Conservation (phyloP, 2,113 vertebrate genomes). For the Campylomormyrus numenius region DNA sequence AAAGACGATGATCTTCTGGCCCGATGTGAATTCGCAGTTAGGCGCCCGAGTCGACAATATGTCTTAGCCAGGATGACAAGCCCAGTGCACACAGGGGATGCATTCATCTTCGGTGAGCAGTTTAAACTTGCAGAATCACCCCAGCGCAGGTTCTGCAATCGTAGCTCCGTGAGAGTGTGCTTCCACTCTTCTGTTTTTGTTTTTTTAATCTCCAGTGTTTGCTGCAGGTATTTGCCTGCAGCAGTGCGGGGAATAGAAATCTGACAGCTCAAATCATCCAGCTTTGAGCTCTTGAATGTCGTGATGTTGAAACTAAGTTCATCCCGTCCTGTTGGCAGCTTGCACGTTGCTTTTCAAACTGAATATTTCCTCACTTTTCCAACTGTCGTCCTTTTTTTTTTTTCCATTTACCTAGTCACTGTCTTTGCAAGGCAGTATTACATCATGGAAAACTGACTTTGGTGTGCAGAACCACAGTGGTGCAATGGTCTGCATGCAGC, state of each 20-base stretch:
- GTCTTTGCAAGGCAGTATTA: background rate
- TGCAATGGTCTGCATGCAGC: background rate
- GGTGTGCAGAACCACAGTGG: background rate
- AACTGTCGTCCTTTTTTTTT: background rate
- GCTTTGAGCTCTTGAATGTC: background rate
- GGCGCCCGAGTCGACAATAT: background rate
- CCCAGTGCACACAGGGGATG: background rate
- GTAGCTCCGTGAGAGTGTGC: background rate
- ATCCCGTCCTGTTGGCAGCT: background rate
- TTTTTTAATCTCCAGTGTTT: background rate
- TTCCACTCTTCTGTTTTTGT: background rate
- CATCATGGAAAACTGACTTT: background rate
- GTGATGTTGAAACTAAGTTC: background rate
- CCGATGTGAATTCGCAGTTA: background rate
- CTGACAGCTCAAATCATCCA: background rate
- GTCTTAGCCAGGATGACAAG: background rate
- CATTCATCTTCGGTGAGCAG: background rate
- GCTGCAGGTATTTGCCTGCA: background rate
- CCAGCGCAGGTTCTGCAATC: background rate
- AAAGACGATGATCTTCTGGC: background rate
- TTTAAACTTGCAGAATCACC: background rate
- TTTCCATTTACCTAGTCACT: background rate
- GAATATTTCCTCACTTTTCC: background rate
- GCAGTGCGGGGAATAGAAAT: background rate
- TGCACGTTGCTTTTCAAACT: background rate